Base-by-base conservation (phyloP, 2,888 invertebrate genomes). In the Microplitis deprimator region DNA sequence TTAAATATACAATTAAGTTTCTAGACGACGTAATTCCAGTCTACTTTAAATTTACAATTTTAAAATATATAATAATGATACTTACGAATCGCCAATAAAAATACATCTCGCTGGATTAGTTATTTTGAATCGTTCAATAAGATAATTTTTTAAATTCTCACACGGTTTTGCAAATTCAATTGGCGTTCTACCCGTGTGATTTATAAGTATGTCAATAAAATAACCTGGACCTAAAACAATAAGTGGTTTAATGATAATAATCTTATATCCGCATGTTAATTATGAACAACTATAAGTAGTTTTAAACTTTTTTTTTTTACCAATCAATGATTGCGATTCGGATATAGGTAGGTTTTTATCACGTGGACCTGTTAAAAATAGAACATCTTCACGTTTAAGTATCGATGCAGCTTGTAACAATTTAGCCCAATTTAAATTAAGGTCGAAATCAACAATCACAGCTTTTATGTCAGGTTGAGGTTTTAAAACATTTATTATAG, bases 391-490 rank as follows among this genome's bases (percentile, higher is more conserved):
- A 65, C 91, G 88, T 74, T 84, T 84, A 29, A 93, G 85, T 80
- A 92, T 92, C 0, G 90, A 87, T 6, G 90, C 82, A 0, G 92
- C 91, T 84, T 89, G 91, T 81, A 91, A 91, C 64, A 93, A 73
- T 84, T 92, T 92, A 0, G 91, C 86, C 80, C 92, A 89, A 81
- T 91, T 92, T 6, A 91, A 85, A 82, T 90, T 90, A 67, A 91
- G 87, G 81, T 92, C 92, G 65, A 91, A 90, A 84, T 93, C 93
- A 20, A 92, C 86, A 0, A 93, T 90, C n/a, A 93, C 92, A 0
- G 93, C 93, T 16, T 92, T 92, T 0, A 93, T 89, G 0, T 82
- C 80, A 0, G 82, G 79, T 29, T 78, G 68, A 41, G 81, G 77
- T 0, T 75, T n/a, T 1, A 84, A n/a, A 1, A 70, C 71, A 1